Evolutionary conservation across 2,113 vertebrate genomes (phyloP).

Genomic region (Ailurus styani): DNA sequence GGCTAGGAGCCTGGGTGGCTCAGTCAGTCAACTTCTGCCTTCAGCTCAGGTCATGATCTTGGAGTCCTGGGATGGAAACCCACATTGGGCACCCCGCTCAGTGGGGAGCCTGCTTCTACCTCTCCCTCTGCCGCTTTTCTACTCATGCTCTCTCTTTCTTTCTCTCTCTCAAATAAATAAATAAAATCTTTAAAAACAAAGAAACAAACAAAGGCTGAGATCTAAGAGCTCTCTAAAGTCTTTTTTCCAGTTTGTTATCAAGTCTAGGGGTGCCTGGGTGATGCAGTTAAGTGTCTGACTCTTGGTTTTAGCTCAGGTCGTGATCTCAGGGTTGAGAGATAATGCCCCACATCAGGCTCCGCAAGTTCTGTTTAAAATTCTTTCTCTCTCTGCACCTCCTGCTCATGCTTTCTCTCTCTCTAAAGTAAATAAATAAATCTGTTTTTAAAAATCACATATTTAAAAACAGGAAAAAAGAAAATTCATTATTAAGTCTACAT

Average conservation of each 20-base stretch:
- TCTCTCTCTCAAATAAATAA: neutral
- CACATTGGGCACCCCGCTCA: neutral
- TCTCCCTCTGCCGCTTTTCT: neutral
- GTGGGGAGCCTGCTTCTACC: neutral
- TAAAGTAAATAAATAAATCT: neutral
- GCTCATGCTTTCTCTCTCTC: neutral
- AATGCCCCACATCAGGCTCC: neutral
- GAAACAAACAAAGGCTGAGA: neutral
- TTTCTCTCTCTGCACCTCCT: neutral
- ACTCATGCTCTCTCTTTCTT: neutral
- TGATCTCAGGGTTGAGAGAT: neutral
- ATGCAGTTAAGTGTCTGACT: too few relatives aligned
- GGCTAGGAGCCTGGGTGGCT: neutral
- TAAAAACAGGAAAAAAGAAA: neutral
- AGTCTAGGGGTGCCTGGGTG: too few relatives aligned
- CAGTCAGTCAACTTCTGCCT: neutral
- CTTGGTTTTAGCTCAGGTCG: neutral
- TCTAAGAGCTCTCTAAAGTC: neutral
- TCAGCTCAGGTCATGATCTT: neutral
- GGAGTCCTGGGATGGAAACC: neutral
- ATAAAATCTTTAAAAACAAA: neutral
- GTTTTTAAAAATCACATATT: neutral
- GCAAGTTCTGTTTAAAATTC: neutral
- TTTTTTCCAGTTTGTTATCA: neutral
- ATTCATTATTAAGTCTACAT: neutral